Base-by-base conservation (phyloP, 2,888 invertebrate genomes). In the Plagodis dolabraria region DNA sequence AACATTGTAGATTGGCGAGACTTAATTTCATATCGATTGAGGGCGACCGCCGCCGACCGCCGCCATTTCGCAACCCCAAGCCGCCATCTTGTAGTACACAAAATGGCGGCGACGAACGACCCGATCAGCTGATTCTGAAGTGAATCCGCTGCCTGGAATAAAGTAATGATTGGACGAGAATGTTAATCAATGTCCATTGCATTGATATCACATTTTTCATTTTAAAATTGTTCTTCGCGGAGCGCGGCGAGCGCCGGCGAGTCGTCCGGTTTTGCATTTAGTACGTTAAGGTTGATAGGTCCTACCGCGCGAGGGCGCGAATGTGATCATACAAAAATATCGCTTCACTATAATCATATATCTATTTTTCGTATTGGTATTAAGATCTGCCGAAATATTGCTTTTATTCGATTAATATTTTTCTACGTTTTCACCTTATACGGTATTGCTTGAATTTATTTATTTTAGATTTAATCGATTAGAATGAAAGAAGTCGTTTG, bases 341-440 rank as follows among this genome's bases (percentile, higher is more conserved):
- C 83, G 86, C 87, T 89, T 87, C 79, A 82, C 77, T 75, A 72
- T 85, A 85, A 85, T 80, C 82, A 77, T 87, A 86, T 82, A 82
- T 86, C 80, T 83, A 84, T 81, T 81, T 80, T 77, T 76, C 75
- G 61, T 66, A 66, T 65, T 75, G 78, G 76, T 80, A 70, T 75
- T 76, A 83, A 85, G 89, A 89, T 89, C 89, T 87, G 90, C 85
- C 81, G 81, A 76, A 78, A 76, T 76, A 75, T 82, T 76, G 87
- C 87, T 88, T 85, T 50, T 44, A 10, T 76, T 76, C 77, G 70
- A 79, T 75, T 80, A 79, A 78, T 78, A 80, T 80, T 79, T 83
- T 77, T 80, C 74, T 80, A 78, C 11, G 44, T 51, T 35, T 43
- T 77, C 81, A 83, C 77, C 72, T 82, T 75, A 75, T 74, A 77